These are phyloP conservation scores for Drosophila melanica DNA, from an alignment of 1,140 invertebrate species.

Conservation along the genomic window DNA sequence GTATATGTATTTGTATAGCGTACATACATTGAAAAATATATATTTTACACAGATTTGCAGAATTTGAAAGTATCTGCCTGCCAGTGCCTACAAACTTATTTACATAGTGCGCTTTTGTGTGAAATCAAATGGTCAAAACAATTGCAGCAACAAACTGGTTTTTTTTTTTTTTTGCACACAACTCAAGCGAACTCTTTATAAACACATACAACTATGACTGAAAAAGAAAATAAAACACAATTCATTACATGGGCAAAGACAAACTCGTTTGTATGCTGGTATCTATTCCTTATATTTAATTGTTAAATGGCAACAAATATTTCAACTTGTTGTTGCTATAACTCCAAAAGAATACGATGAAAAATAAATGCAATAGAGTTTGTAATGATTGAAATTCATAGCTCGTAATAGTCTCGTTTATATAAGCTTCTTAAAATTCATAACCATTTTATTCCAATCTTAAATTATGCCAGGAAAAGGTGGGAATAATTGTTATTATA, in stretches of 20 bases:
- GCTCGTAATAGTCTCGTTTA: too few relatives aligned
- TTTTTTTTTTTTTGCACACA: constrained; percentile 52
- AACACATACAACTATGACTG: constrained; percentile 83
- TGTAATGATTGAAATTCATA: too few relatives aligned
- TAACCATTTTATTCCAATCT: background rate
- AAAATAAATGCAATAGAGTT: too few relatives aligned
- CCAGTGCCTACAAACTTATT: constrained; percentile 1
- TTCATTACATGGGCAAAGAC: constrained; percentile 8
- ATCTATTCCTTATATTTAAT: background rate
- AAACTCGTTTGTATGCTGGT: background rate
- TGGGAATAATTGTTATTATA: too few relatives aligned
- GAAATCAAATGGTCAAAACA: constrained; percentile 60
- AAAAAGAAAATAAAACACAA: constrained; percentile 38
- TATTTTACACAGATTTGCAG: constrained; percentile 1
- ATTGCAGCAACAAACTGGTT: constrained; percentile 61
- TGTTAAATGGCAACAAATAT: background rate
- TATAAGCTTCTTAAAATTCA: background rate
- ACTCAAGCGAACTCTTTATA: constrained; percentile 35
- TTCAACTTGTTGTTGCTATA: too few relatives aligned
- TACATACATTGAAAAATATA: constrained; percentile 7
- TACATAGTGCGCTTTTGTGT: constrained; percentile 51
- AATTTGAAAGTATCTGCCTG: constrained; percentile 1
- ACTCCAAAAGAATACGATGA: too few relatives aligned
- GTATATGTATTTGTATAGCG: background rate
- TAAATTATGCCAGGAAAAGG: too few relatives aligned